Conservation (phyloP, 2,797 vertebrate species). For the Enteromius radiatus region DNA sequence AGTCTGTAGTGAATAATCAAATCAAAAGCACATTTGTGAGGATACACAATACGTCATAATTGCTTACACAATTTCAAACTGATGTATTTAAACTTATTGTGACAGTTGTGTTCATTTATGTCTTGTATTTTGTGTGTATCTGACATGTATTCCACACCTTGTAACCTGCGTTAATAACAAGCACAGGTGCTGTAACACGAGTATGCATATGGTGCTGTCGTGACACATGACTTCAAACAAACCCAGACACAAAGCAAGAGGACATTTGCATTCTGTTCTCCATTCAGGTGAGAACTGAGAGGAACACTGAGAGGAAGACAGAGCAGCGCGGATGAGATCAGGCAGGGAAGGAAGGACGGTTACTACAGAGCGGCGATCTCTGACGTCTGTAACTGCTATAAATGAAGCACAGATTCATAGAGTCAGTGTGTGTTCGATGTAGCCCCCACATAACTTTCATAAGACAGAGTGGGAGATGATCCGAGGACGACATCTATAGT, state of each 20-base stretch:
- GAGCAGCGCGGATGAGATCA: background rate
- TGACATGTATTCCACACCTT: background rate
- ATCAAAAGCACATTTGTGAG: background rate
- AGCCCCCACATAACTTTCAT: constrained; percentile 18
- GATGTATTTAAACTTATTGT: background rate
- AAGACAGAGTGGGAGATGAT: constrained; percentile 17
- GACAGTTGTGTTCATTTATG: background rate
- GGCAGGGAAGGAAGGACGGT: background rate
- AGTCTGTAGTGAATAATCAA: background rate
- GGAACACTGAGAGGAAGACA: constrained; percentile 3
- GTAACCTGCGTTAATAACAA: background rate
- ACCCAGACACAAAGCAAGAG: constrained; percentile 31
- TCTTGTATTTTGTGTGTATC: background rate
- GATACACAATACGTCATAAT: background rate
- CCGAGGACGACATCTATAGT: background rate
- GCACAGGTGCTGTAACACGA: constrained; percentile 20
- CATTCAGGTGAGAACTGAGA: constrained; percentile 17
- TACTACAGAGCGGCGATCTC: constrained; percentile 1
- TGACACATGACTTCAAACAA: constrained; percentile 48
- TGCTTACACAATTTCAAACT: background rate
- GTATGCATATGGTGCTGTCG: constrained; percentile 22
- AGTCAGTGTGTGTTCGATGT: background rate
- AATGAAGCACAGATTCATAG: constrained; percentile 6
- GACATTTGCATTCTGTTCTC: constrained; percentile 44
- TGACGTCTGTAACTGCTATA: constrained; percentile 15